Conservation (phyloP, 2,113 vertebrate genomes). For the Prolemur simus region DNA sequence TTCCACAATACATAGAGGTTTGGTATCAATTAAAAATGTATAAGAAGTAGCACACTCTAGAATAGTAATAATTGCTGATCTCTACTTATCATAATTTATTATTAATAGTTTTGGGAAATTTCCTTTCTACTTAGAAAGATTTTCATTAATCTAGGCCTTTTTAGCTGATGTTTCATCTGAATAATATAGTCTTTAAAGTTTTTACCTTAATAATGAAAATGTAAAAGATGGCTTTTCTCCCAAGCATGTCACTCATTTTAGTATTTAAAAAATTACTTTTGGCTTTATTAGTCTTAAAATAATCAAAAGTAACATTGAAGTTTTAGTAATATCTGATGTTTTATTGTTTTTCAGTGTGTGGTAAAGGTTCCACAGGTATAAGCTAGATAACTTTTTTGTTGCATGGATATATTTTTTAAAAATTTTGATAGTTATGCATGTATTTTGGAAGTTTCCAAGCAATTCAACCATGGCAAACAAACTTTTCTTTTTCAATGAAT, state of each 20-base stretch:
- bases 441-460: constrained; percentile 39
- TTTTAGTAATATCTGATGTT: constrained; percentile 3
- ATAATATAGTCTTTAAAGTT: neutral
- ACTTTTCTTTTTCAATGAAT: constrained; percentile 47
- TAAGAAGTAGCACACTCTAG: neutral
- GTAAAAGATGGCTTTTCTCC: neutral
- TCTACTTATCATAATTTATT: constrained; percentile 3
- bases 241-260: neutral
- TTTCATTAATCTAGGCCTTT: neutral
- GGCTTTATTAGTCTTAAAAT: neutral
- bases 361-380: neutral
- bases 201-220: constrained; percentile 31
- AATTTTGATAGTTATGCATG: constrained; percentile 10
- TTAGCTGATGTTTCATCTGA: constrained; percentile 1
- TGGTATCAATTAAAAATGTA: constrained; percentile 19
- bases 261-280: constrained; percentile 18
- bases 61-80: constrained; percentile 45
- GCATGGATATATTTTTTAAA: neutral
- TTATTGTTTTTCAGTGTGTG: constrained; percentile 28
- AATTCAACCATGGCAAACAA: neutral
- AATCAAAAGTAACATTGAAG: neutral
- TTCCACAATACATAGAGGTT: neutral
- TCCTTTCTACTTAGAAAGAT: neutral
- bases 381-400: neutral
- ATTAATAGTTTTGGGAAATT: constrained; percentile 10